Conservation (phyloP, 2,113 vertebrate genomes). For the Gymnorhina tibicen region DNA sequence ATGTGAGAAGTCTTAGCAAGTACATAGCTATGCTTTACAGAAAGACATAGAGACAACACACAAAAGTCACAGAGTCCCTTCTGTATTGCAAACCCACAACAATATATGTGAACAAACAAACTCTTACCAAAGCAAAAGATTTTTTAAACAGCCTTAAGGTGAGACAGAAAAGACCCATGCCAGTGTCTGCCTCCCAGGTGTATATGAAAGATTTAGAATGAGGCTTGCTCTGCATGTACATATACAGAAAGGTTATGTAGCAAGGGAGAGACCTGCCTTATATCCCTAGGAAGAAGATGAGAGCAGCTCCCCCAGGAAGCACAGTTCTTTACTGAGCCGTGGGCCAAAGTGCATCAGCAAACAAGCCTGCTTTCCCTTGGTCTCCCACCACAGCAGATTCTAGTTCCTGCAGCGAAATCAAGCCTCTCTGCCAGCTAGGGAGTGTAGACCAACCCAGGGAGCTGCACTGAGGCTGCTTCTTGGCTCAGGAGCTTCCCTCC, state of each 20-base stretch:
- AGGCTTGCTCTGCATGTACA: neutral
- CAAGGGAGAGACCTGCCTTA: neutral
- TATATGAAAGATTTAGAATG: neutral
- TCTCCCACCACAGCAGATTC: neutral
- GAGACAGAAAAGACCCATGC: neutral
- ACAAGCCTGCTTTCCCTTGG: neutral
- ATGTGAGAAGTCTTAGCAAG: neutral
- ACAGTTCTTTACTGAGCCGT: neutral
- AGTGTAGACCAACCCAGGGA: neutral
- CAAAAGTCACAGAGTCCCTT: neutral
- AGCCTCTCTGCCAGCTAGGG: neutral
- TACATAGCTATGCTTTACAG: neutral
- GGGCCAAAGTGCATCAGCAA: neutral
- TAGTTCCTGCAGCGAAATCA: neutral
- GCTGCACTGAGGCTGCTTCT: neutral
- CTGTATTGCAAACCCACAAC: neutral
- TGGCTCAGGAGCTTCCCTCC: neutral
- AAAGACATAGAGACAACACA: neutral
- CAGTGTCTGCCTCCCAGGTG: neutral
- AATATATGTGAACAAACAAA: neutral
- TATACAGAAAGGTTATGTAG: neutral
- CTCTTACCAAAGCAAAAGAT: neutral
- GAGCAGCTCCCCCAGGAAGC: neutral
- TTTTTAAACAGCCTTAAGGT: neutral
- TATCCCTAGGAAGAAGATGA: neutral